Evolutionary conservation across 2,797 vertebrate genomes (phyloP).

Genomic region (Spea hammondii): DNA sequence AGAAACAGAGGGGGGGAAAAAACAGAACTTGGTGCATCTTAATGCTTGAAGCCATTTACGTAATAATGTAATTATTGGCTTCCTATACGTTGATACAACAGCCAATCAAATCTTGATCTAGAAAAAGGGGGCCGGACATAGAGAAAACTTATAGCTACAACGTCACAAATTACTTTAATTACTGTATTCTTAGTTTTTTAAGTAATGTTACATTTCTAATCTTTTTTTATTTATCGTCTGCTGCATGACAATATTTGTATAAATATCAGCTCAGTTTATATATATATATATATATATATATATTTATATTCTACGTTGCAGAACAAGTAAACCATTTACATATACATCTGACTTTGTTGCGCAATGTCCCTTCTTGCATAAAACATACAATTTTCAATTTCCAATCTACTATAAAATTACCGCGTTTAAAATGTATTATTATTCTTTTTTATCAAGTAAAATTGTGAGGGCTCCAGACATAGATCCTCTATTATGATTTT

Average conservation of each 20-base stretch:
- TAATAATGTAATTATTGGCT: constrained; percentile 92
- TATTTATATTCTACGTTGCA: fast-evolving
- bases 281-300: fast-evolving
- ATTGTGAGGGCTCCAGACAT: not conserved
- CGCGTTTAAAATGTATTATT: not conserved
- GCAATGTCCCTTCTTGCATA: constrained; percentile 19
- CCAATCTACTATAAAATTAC: constrained; percentile 18
- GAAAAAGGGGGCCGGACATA: not conserved
- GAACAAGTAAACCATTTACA: not conserved
- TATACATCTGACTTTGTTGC: constrained; percentile 7
- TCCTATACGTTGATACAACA: constrained; percentile 57
- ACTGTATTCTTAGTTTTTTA: not conserved
- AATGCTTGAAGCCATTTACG: constrained; percentile 90
- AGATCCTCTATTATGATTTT: not conserved
- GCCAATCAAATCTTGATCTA: constrained; percentile 9
- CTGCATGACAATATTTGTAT: not conserved
- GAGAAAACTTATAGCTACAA: constrained; percentile 8
- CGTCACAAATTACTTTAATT: constrained; percentile 6
- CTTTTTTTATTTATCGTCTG: fast-evolving
- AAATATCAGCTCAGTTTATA: constrained; percentile 1
- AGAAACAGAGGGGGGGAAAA: constrained; percentile 76
- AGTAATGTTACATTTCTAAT: constrained; percentile 16
- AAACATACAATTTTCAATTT: not conserved
- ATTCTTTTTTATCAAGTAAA: not conserved
- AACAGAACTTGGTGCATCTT: constrained; percentile 88